A percentile compares a stretch with the other conserved stretches of the same genome.
These are phyloP conservation scores for Siniperca knerii DNA, from an alignment of 2,113 vertebrate genomes.

Conservation along the genomic window DNA sequence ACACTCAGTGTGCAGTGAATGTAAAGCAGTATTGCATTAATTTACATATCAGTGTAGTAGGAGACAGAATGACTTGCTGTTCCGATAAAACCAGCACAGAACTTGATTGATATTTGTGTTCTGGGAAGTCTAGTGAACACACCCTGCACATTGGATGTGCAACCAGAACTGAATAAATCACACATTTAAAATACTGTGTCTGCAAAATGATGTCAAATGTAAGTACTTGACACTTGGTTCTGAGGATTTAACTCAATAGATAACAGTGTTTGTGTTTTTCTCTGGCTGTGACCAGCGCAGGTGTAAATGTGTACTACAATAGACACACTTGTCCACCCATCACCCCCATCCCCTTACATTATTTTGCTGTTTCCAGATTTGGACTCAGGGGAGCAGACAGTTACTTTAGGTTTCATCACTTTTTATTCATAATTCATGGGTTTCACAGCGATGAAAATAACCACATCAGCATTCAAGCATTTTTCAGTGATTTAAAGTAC, in stretches of 20 bases:
- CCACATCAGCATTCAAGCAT: slow-evolving; percentile 72
- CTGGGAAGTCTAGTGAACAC: neutral
- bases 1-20: neutral
- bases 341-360: slow-evolving; percentile 34
- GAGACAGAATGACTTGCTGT: neutral
- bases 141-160: neutral
- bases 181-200: slow-evolving; percentile 22
- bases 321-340: slow-evolving; percentile 51
- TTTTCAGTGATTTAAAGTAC: slow-evolving; percentile 58
- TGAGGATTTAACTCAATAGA: slow-evolving; percentile 27
- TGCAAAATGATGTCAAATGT: slow-evolving; percentile 40
- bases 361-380: slow-evolving; percentile 44
- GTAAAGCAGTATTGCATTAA: neutral
- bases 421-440: slow-evolving; percentile 73
- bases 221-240: slow-evolving; percentile 38
- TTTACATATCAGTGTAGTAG: neutral
- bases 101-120: slow-evolving; percentile 5
- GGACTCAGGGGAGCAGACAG: slow-evolving; percentile 51
- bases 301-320: slow-evolving; percentile 26
- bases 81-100: neutral
- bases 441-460: slow-evolving; percentile 68
- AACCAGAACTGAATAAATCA: slow-evolving; percentile 18
- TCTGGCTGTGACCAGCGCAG: slow-evolving; percentile 25
- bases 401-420: slow-evolving; percentile 79
- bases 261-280: slow-evolving; percentile 33